Percentiles rank a stretch among this genome's conserved stretches.
These are phyloP conservation scores for Oscheius sp. DNA, from an alignment of 1,140 invertebrate genomes.

Conservation along the genomic window DNA sequence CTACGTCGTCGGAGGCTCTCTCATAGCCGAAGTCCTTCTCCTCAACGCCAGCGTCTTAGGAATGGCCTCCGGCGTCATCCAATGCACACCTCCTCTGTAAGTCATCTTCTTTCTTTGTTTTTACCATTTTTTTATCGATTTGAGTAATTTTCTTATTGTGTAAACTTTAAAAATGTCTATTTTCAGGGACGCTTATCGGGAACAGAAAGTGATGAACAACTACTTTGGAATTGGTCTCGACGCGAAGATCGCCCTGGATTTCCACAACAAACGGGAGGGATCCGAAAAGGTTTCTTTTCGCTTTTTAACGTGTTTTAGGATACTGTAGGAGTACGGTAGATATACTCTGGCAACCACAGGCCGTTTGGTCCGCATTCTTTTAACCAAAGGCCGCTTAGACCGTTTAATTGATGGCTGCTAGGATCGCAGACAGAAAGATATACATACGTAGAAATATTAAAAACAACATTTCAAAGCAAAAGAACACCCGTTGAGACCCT, in stretches of 20 bases:
- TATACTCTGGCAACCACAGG: too few species aligned
- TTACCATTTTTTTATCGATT: neutral
- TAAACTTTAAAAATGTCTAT: neutral
- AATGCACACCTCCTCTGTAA: neutral
- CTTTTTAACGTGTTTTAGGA: too few species aligned
- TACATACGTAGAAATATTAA: too few species aligned
- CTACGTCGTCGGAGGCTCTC: constrained; percentile 68
- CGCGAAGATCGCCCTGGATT: constrained; percentile 93
- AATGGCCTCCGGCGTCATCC: constrained; percentile 69
- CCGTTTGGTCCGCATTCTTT: too few species aligned
- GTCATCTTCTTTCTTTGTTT: neutral
- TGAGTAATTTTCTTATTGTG: neutral
- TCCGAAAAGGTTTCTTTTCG: constrained; percentile 72
- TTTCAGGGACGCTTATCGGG: constrained; percentile 61
- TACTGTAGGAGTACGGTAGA: neutral
- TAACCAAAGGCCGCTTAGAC: too few species aligned
- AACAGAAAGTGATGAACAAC: constrained; percentile 96
- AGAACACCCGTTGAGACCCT: too few species aligned
- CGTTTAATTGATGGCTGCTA: too few species aligned
- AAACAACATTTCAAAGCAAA: too few species aligned
- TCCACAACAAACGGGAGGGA: constrained; percentile 93
- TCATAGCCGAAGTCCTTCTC: constrained; percentile 83
- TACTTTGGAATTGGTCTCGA: constrained; percentile 99
- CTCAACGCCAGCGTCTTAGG: constrained; percentile 94
- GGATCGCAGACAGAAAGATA: too few species aligned